phyloP scores from a whole-genome alignment of 2,888 invertebrate genomes.

The Mesoligia furuncula region DNA sequence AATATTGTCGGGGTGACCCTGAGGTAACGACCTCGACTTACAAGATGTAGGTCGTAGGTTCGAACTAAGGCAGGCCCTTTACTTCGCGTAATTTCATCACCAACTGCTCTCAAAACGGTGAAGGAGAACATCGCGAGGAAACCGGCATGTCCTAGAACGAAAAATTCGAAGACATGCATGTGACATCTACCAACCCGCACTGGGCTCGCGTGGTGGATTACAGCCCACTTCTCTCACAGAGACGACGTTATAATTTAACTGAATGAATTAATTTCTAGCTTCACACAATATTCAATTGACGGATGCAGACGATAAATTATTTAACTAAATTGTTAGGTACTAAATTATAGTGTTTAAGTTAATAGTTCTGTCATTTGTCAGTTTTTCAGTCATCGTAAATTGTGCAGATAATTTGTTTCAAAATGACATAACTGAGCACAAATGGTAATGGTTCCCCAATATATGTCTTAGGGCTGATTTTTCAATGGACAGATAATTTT shows the following conservation, averaged over 20 bases:
- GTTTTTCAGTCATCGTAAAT: neutral
- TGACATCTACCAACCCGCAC: neutral
- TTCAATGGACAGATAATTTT: no score
- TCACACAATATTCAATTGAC: slow-evolving; percentile 17
- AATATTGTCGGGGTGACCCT: neutral
- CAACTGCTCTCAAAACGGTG: neutral
- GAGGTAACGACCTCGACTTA: no score
- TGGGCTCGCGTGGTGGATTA: neutral
- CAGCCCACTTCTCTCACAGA: neutral
- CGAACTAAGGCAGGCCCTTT: neutral
- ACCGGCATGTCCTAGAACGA: neutral
- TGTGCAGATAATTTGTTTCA: neutral
- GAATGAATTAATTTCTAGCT: slow-evolving; percentile 1
- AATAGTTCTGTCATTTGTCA: neutral
- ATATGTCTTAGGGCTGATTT: neutral
- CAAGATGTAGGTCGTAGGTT: no score
- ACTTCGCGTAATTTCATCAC: neutral
- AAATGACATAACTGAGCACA: neutral
- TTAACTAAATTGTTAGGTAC: slow-evolving; percentile 4
- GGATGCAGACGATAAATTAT: slow-evolving; percentile 19
- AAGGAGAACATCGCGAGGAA: neutral
- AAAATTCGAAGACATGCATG: neutral
- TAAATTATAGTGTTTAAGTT: slow-evolving; percentile 13
- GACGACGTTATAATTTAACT: neutral
- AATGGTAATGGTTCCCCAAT: neutral